Base-by-base conservation (phyloP, 2,888 invertebrate genomes). In the Steinernema carpocapsae region DNA sequence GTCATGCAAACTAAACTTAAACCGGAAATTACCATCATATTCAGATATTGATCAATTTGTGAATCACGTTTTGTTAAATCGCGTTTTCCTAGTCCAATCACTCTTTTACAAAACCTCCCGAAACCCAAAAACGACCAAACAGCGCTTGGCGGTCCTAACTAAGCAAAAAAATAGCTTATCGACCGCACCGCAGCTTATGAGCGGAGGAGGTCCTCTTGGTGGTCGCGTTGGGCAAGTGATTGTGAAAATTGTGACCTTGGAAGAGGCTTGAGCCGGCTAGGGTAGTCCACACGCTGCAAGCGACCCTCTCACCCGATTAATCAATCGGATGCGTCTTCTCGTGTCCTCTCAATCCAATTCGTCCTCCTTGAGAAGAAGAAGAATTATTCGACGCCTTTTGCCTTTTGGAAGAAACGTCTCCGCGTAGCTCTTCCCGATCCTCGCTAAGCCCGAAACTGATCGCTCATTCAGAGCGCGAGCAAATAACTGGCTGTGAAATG, bases 401-500 rank as follows among this genome's bases (percentile, higher is more conserved):
- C 37, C 37, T 14, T 48, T n/a, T 48, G 3, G 3, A 4, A 4
- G 14, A 48, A 48, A 48, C 48, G 48, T 14, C n/a, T 14, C 43
- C 43, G 43, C 14, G n/a, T n/a, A n/a, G n/a, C n/a, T n/a, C n/a
- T n/a, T n/a, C n/a, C 4, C n/a, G 19, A 48, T 29, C 64, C 26
- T 64, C 64, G 29, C 24, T 6, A 26, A 22, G 24, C 64, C 17
- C 17, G 1, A 7, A 64, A 29, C 32, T 14, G 26, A 64, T 64
- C 37, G 3, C 37, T 19, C 3, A 26, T 64, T n/a, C 29, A 64
- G 32, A 26, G 29, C 64, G 64, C 29, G 29, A 29, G 7, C 32
- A 64, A 64, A 64, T 64, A 64, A 64, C 64, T 32, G 64, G 64
- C 64, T 64, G 64, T 19, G 64, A 64, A 64, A 64, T 64, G 64